Percentiles rank a stretch among this genome's conserved stretches.
phyloP scores from a whole-genome alignment of 2,888 invertebrate species.

The Diabrotica balteata region DNA sequence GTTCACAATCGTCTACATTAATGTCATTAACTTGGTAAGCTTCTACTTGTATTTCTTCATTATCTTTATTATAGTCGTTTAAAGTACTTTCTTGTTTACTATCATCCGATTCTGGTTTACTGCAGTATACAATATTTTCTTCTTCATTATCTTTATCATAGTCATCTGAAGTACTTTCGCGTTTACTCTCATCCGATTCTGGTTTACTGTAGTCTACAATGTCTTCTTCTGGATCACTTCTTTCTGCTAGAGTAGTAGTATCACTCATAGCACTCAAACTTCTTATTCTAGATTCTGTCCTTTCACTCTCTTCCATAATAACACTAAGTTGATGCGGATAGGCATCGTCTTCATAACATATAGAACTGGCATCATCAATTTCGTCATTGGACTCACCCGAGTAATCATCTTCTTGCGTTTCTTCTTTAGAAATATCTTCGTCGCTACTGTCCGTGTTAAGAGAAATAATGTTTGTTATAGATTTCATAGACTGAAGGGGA shows the following conservation, averaged over 20 bases:
- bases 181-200: no score
- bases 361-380: conserved; percentile 43
- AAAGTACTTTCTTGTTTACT: conserved; percentile 24
- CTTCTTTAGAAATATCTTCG: conserved; percentile 44
- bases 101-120: background rate
- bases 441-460: conserved; percentile 57
- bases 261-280: conserved; percentile 54
- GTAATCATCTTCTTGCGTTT: conserved; percentile 50
- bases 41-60: background rate
- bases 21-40: no score
- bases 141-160: conserved; percentile 8
- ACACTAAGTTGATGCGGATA: conserved; percentile 65
- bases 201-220: conserved; percentile 42
- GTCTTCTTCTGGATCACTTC: conserved; percentile 53
- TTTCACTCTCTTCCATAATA: conserved; percentile 69
- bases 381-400: conserved; percentile 52
- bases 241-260: conserved; percentile 52
- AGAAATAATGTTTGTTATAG: conserved; percentile 62
- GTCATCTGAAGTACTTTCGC: background rate
- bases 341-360: conserved; percentile 48
- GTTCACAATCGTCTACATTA: conserved; percentile 21
- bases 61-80: conserved; percentile 28
- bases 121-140: conserved; percentile 2
- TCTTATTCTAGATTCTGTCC: conserved; percentile 54
- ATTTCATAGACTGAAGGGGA: conserved; percentile 61